phyloP scores from a whole-genome alignment of 2,888 invertebrate genomes.

The Mesodorylaimus sp. region DNA sequence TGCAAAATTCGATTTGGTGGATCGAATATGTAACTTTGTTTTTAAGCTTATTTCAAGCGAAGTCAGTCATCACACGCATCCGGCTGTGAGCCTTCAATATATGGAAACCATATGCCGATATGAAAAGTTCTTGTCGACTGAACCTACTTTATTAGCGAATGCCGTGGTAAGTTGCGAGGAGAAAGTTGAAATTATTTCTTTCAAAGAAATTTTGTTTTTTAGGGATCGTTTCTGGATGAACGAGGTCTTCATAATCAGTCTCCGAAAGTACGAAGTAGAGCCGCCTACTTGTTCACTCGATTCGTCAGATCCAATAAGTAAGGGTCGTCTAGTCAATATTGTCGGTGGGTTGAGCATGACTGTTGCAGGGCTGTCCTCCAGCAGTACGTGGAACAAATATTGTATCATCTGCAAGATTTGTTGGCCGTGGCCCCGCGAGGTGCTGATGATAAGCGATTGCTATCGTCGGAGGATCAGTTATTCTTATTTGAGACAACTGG shows the following conservation, averaged over 20 bases:
- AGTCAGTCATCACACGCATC: conserved; percentile 34
- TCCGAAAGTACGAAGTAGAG: conserved; percentile 38
- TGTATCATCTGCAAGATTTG: conserved; percentile 38
- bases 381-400: conserved; percentile 36
- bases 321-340: conserved; percentile 19
- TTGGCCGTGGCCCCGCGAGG: conserved; percentile 35
- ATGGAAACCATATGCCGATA: conserved; percentile 40
- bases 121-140: conserved; percentile 38
- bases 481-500: conserved; percentile 43
- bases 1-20: neutral
- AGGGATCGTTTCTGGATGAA: conserved; percentile 37
- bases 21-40: conserved; percentile 1
- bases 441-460: conserved; percentile 24
- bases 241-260: conserved; percentile 37
- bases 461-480: conserved; percentile 40
- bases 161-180: conserved; percentile 29
- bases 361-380: conserved; percentile 31
- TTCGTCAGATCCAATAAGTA: conserved; percentile 41
- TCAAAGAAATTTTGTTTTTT: conserved; percentile 1
- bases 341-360: conserved; percentile 9
- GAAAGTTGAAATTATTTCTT: neutral
- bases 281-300: conserved; percentile 41
- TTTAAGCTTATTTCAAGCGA: conserved; percentile 35
- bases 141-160: conserved; percentile 35
- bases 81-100: conserved; percentile 36